Evolutionary conservation across 2,113 vertebrate genomes (phyloP), one percentile per base, ranked within the genome.

Genomic region (Leptobrachium ailaonicum): DNA sequence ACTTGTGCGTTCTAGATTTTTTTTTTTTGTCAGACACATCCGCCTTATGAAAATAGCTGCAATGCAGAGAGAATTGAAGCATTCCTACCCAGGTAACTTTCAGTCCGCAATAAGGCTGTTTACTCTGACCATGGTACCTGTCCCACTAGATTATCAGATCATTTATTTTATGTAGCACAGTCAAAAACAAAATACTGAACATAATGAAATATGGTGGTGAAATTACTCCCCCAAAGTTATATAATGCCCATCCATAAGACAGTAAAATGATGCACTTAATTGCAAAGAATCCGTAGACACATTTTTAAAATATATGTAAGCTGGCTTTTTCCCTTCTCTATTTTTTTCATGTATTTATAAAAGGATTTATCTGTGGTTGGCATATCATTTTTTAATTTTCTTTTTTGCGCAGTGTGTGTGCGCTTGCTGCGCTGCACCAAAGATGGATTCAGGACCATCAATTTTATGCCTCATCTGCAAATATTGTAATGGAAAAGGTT

Each of bases 31-130:
- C 45, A 54, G 50, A 70, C 50, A 71, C 11, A 66, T 40, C 40
- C 73, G 45, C 41, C 58, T 44, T 41, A 73, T 73, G 63, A 58
- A 73, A 80, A 80, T 56, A 73, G 62, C 77, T 80, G 77, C 62
- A 73, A 56, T 80, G 77, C 70, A 80, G 77, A 79, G 60, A 73
- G 40, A 41, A 32, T 53, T 40, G 41, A 64, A 72, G 77, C 62
- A 43, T 54, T 72, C 45, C 7, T n/a, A 45, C 43, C 58, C 7
- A 66, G 69, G 76, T 77, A 69, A n/a, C 53, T 62, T 47, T 77
- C n/a, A 50, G 32, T 69, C n/a, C 64, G 14, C 44, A 54, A 58
- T 68, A 43, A 44, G 56, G 8, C 56, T 69, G 50, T 62, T 40
- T 45, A 32, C 7, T 43, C 53, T 12, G 68, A 20, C 68, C 4